Percentiles rank a stretch among this genome's conserved stretches.
Evolutionary conservation across 1,140 invertebrate species (phyloP).

Genomic region (Marisa cornuarietis): DNA sequence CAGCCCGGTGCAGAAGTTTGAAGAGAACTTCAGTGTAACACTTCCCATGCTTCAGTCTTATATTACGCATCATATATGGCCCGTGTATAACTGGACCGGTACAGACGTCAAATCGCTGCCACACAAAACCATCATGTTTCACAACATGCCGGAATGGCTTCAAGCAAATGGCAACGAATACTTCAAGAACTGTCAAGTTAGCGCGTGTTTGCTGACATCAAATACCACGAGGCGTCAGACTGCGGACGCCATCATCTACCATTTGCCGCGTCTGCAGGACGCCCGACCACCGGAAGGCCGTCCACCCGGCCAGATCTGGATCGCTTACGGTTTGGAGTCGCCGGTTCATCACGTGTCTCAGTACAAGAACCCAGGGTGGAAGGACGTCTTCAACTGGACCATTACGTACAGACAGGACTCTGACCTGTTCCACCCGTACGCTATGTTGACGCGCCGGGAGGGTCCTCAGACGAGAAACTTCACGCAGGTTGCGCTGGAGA

Average conservation of each 20-base stretch:
- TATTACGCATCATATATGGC: too few species aligned
- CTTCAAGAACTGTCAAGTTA: too few species aligned
- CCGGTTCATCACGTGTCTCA: not conserved
- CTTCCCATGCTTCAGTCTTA: too few species aligned
- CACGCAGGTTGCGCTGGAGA: constrained; percentile 42
- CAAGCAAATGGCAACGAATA: too few species aligned
- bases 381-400: constrained; percentile 84
- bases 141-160: too few species aligned
- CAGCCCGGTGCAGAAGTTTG: too few species aligned
- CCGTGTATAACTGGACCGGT: too few species aligned
- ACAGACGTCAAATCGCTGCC: too few species aligned
- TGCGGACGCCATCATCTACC: constrained; percentile 11
- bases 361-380: not conserved
- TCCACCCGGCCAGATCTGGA: constrained; percentile 12
- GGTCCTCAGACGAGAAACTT: constrained; percentile 6
- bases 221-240: not conserved
- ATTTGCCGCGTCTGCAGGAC: not conserved
- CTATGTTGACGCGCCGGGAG: constrained; percentile 69
- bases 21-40: too few species aligned
- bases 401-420: constrained; percentile 86
- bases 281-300: not conserved
- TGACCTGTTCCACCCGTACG: constrained; percentile 94
- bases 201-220: too few species aligned
- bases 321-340: constrained; percentile 11
- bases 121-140: too few species aligned